Base-by-base conservation (phyloP, 1,140 invertebrate genomes). In the Armadillidium nasatum region DNA sequence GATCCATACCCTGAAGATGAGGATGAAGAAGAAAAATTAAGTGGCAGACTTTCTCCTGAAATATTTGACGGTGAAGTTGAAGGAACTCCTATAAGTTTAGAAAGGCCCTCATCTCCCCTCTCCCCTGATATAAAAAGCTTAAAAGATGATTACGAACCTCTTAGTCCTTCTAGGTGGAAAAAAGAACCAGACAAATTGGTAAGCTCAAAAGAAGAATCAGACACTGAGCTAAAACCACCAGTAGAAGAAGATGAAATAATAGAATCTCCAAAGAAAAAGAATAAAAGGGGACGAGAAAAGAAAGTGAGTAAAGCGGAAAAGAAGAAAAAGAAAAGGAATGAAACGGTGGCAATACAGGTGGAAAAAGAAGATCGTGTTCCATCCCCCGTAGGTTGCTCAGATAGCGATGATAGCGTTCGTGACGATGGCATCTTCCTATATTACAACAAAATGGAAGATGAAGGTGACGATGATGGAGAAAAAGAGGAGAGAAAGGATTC, bases 1-100 rank as follows among this genome's bases (percentile, higher is more conserved):
- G 79, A 80, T 67, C 79, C 79, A 19, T 80, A 80, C 33, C 79
- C 79, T 44, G 79, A 80, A 54, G 79, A 80, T 9, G 79, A 80
- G 44, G 79, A 80, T 6, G 79, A 80, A 9, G 74, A 76, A 44
- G 77, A 78, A 43, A 60, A 60, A 7, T 3, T 60, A 7, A 33
- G n/a, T 13, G 22, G 19, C 7, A 60, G 50, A 60, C 50, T 60
- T 60, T 15, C 50, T 7, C 50, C 50, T 60, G 11, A 13, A 15
- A 13, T 60, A 60, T 60, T 19, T 19, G 50, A 60, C 7, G 50
- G 19, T 19, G 50, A 60, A 60, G 50, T 4, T 19, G 50, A 60
- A 60, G 50, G 19, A 13, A 19, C 11, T 15, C 11, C 50, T 1
- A 60, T 1, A 33, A 33, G 33, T 6, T 3, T 33, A 33, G 33